Base-by-base conservation (phyloP, 2,797 vertebrate genomes). In the Pitangus sulphuratus region DNA sequence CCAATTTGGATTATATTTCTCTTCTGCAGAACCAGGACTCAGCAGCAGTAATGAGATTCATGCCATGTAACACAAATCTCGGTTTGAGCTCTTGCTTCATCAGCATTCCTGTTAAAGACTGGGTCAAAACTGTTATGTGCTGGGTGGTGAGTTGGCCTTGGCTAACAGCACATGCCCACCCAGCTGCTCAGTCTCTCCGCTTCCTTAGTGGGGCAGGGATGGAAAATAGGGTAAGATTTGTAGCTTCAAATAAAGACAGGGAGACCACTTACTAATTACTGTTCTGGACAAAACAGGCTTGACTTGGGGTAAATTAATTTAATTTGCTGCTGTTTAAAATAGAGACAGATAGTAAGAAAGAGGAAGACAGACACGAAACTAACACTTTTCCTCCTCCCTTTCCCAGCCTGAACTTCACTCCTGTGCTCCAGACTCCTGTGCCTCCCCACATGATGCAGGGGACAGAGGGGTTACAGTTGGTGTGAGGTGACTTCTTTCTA, bases 401-500 rank as follows among this genome's bases (percentile, higher is more conserved):
- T 86, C 25, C 20, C 50, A 50, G 45, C 45, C 65, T 86, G 37
- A 44, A 3, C 15, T 60, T 84, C 21, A 11, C 10, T 70, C n/a
- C 44, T 75, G 53, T 2, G 1, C 19, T 24, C 19, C 66, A 31
- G 15, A 42, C 16, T 74, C 40, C 30, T 44, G 30, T 66, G 44
- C 24, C 30, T 77, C 4, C 14, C 15, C 0, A 0, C 0, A 2
- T 20, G 33, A 6, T 30, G 4, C 0, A 0, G 11, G n/a, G 26
- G 4, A 5, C 5, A 78, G 4, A 53, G 30, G 26, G 28, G 14
- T 42, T 8, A 2, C 6, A 45, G 54, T 28, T 2, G 1, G 11
- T 51, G 25, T 0, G 3, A 71, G 25, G 60, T 25, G 25, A 15
- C 48, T 86, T 85, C 35, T 66, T 84, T 54, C 45, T 68, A 33